Base-by-base conservation (phyloP, 2,888 invertebrate species). In the Cepaea hortensis region DNA sequence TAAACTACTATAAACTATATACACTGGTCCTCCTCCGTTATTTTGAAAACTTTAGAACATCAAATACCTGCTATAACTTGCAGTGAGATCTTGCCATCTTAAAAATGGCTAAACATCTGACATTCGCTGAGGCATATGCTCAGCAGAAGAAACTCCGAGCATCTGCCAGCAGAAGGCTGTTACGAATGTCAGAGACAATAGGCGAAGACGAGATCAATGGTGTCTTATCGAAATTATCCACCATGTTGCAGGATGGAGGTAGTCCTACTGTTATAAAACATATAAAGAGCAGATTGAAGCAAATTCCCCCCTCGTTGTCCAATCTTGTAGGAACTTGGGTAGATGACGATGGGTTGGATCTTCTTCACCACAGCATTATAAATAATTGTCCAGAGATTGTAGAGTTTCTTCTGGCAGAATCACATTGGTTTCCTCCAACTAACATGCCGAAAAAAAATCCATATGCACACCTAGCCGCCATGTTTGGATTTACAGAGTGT, bases 391-490 rank as follows among this genome's bases (percentile, higher is more conserved):
- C 84, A 9, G 84, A 80, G 5, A 81, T 87, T 11, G 61, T 87
- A 4, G 80, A 35, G 20, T 81, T 73, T n/a, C 20, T 87, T 4
- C 18, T 87, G 35, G 13, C 23, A 13, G 81, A 84, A 46, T 50
- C 65, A 0, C 20, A 46, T 0, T 75, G 70, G 62, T 87, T 87
- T 23, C 84, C 84, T 7, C 20, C 13, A 23, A 15, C 50, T 11
- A 50, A 84, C 13, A 55, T 76, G 48, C 87, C 87, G 9, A 18
- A 23, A 11, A 23, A 6, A 7, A 84, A 81, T 65, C 87, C 87
- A 65, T 87, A 87, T 50, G 87, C 81, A 20, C 87, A 87, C 73
- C 68, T 87, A 6, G 87, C 87, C 15, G 87, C 87, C 15, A 23
- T n/a, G 3, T 48, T 87, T 3, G 87, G 87, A 3, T 46, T 62